These are phyloP conservation scores for Sympetrum striolatum DNA, from an alignment of 2,888 invertebrate species.

Conservation along the genomic window DNA sequence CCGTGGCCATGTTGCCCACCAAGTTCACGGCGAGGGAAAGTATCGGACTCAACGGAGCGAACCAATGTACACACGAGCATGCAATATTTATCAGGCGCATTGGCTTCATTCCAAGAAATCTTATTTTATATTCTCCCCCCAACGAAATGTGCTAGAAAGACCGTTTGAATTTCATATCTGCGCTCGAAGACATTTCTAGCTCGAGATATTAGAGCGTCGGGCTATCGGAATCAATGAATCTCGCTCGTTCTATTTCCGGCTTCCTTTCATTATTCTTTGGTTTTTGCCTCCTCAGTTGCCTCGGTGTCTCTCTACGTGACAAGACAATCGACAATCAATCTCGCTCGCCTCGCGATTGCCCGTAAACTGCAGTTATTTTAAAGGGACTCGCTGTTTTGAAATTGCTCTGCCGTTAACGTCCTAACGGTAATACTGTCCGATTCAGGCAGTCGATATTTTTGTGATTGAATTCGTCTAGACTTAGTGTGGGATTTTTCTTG, in stretches of 20 bases:
- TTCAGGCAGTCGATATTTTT: background rate
- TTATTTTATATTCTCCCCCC: background rate
- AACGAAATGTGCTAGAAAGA: background rate
- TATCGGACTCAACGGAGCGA: background rate
- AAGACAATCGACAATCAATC: background rate
- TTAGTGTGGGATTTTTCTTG: background rate
- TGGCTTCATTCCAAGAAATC: background rate
- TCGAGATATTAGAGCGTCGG: background rate
- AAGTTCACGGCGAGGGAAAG: background rate
- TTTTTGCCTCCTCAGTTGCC: background rate
- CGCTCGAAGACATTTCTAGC: background rate
- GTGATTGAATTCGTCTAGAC: background rate
- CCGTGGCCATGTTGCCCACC: background rate
- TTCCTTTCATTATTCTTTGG: background rate
- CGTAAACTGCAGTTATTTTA: background rate
- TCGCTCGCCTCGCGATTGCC: background rate
- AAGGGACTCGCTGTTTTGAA: background rate
- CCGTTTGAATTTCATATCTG: background rate
- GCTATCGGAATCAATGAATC: background rate
- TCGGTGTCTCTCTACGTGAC: background rate
- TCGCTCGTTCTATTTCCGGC: background rate
- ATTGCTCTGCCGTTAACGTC: background rate
- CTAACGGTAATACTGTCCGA: background rate
- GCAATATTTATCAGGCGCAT: background rate
- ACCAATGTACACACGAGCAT: background rate